Evolutionary conservation across 2,113 vertebrate genomes (phyloP).

Genomic region (Callipepla squamata): DNA sequence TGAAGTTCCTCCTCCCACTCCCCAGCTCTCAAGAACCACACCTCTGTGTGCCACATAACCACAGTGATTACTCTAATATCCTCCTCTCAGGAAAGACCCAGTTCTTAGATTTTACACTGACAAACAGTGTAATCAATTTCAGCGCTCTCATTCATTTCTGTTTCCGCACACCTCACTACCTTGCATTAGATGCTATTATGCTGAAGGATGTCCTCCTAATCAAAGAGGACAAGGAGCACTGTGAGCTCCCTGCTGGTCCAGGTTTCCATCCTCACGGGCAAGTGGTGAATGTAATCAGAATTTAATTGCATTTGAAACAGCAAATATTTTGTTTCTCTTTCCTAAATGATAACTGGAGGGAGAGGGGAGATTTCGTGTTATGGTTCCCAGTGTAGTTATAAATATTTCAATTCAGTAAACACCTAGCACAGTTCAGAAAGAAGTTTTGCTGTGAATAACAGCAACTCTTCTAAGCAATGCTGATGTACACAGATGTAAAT

Average conservation of each 20-base stretch:
- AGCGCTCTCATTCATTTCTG: background rate
- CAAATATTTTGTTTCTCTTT: background rate
- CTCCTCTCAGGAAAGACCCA: background rate
- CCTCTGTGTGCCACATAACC: background rate
- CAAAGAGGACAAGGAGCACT: background rate
- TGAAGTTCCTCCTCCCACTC: background rate
- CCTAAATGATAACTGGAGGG: background rate
- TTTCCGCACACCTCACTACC: background rate
- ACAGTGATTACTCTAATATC: background rate
- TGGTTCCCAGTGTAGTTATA: background rate
- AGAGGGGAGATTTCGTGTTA: background rate
- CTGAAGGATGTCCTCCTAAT: background rate
- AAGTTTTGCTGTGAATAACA: background rate
- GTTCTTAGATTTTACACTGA: background rate
- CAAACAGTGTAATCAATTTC: background rate
- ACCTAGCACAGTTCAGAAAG: background rate
- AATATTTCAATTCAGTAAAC: background rate
- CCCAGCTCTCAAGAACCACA: background rate
- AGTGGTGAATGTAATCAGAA: background rate
- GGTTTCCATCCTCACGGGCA: background rate
- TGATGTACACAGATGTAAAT: background rate
- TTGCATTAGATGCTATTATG: background rate
- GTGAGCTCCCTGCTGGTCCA: accelerated
- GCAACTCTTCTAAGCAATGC: background rate
- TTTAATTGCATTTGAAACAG: background rate